These are phyloP conservation scores for Chalcis sispes DNA, from an alignment of 2,888 invertebrate species.

Conservation along the genomic window DNA sequence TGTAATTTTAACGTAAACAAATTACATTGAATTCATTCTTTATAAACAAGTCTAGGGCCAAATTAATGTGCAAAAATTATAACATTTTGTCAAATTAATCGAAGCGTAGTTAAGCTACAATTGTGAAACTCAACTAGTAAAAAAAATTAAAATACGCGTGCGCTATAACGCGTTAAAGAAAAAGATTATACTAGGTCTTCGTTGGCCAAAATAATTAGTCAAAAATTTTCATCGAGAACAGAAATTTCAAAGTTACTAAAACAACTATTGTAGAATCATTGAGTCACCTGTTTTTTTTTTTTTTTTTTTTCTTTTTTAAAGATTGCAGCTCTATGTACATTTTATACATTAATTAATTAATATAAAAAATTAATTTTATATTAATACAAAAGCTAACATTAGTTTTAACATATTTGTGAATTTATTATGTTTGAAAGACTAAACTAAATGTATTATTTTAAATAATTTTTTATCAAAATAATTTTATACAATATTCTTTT, in stretches of 20 bases:
- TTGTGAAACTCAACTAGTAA: slow-evolving; percentile 17
- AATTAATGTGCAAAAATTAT: slow-evolving; percentile 18
- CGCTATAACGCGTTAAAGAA: neutral
- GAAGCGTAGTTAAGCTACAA: neutral
- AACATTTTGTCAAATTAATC: slow-evolving; percentile 16
- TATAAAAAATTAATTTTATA: slow-evolving; percentile 22
- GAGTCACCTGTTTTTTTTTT: slow-evolving; percentile 52
- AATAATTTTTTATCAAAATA: slow-evolving; percentile 13
- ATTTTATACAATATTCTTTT: slow-evolving; percentile 16
- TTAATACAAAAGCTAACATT: slow-evolving; percentile 30
- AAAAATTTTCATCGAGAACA: slow-evolving; percentile 32
- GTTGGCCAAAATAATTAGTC: slow-evolving; percentile 42
- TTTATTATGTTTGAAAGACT: slow-evolving; percentile 8
- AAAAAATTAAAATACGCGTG: slow-evolving; percentile 10
- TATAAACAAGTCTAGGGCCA: slow-evolving; percentile 11
- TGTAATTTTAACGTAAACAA: neutral
- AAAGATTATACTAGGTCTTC: slow-evolving; percentile 27
- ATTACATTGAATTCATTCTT: slow-evolving; percentile 17
- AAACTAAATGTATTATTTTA: neutral
- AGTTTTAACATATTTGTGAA: slow-evolving; percentile 29
- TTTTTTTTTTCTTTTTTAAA: slow-evolving; percentile 17
- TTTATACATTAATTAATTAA: slow-evolving; percentile 16
- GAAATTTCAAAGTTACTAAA: slow-evolving; percentile 37
- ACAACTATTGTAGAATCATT: neutral
- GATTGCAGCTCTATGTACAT: neutral